phyloP scores from a whole-genome alignment of 2,797 vertebrate species.

The Pempheris klunzingeri region DNA sequence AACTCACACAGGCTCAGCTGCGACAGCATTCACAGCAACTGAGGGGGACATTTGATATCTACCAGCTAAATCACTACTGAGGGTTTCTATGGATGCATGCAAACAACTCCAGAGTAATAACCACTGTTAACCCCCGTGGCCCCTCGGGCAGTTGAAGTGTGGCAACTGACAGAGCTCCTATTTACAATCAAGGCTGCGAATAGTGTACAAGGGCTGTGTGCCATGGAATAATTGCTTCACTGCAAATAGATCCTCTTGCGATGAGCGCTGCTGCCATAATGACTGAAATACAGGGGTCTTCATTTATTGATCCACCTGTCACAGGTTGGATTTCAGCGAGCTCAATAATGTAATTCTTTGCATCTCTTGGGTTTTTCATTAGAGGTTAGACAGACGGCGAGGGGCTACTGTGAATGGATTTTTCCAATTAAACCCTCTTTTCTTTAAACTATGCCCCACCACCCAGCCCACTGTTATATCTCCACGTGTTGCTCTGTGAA shows the following conservation, averaged over 20 bases:
- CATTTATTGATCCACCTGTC: conserved; percentile 70
- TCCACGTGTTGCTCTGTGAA: conserved; percentile 62
- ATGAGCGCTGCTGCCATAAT: conserved; percentile 58
- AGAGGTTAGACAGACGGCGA: conserved; percentile 28
- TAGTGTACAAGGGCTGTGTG: conserved; percentile 38
- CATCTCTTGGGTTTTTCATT: conserved; percentile 33
- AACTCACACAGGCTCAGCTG: conserved; percentile 11
- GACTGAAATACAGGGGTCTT: conserved; percentile 53
- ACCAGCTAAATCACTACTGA: conserved; percentile 41
- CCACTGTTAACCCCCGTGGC: conserved; percentile 56
- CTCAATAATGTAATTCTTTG: conserved; percentile 58
- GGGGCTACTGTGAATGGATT: conserved; percentile 37
- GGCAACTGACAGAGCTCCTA: conserved; percentile 30
- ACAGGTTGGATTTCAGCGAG: conserved; percentile 54
- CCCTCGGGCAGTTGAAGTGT: conserved; percentile 34
- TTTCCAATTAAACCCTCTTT: conserved; percentile 57
- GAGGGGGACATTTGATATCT: conserved; percentile 56
- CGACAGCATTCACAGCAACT: conserved; percentile 41
- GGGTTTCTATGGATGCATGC: conserved; percentile 65
- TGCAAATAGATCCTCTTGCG: conserved; percentile 64
- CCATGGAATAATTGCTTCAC: conserved; percentile 49
- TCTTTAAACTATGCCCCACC: background rate
- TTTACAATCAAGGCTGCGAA: conserved; percentile 58
- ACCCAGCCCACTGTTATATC: conserved; percentile 25
- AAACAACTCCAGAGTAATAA: conserved; percentile 61